Evolutionary conservation across 2,113 vertebrate species (phyloP).

Genomic region (Passer montanus): DNA sequence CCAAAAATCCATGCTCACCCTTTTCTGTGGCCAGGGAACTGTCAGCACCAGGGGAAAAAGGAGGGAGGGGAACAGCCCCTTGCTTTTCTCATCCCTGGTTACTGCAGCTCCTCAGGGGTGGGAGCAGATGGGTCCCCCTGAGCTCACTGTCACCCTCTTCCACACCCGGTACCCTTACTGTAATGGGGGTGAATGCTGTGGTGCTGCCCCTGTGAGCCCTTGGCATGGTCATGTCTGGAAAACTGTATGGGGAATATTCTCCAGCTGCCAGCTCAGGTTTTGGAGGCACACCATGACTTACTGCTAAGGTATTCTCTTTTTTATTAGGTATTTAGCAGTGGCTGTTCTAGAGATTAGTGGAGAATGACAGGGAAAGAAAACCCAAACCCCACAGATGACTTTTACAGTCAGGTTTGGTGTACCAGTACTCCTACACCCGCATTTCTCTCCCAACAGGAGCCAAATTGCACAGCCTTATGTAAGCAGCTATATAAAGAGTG

Average conservation of each 20-base stretch:
- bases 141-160: fast-evolving
- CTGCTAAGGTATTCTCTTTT: background rate
- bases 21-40: background rate
- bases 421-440: background rate
- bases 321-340: background rate
- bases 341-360: background rate
- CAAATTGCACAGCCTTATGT: conserved; percentile 43
- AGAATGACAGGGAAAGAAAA: background rate
- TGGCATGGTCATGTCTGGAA: background rate
- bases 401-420: background rate
- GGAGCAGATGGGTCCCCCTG: fast-evolving
- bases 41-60: background rate
- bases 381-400: background rate
- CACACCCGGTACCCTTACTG: fast-evolving
- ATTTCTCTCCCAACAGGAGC: conserved; percentile 7
- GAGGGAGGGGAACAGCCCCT: background rate
- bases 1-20: fast-evolving
- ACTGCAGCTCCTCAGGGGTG: background rate
- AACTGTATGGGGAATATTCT: background rate
- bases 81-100: fast-evolving
- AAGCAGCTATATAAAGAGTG: conserved; percentile 19
- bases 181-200: fast-evolving
- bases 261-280: background rate
- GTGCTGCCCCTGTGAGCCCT: background rate
- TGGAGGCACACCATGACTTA: background rate